phyloP scores from a whole-genome alignment of 2,888 invertebrate genomes.

The Omphaloscelis lunosa region DNA sequence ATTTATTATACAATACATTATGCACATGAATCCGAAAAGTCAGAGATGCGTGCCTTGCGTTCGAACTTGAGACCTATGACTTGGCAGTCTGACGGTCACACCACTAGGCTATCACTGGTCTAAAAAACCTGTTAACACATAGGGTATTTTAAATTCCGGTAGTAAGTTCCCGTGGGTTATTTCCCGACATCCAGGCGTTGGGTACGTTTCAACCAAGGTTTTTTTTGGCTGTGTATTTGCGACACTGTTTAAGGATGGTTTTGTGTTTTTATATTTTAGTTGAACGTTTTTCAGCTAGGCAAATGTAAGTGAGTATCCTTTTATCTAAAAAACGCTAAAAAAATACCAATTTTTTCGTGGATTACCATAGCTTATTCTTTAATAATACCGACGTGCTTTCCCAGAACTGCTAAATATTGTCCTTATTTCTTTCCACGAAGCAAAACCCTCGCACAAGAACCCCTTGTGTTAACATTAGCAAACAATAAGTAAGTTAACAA shows the following conservation, averaged over 20 bases:
- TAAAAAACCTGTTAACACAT: no score
- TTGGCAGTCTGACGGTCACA: no score
- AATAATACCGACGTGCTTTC: background rate
- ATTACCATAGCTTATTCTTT: constrained; percentile 2
- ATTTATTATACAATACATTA: no score
- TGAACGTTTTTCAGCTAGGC: background rate
- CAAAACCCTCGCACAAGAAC: constrained; percentile 13
- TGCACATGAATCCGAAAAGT: no score
- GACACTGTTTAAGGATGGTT: background rate
- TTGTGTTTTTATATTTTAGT: background rate
- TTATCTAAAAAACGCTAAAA: constrained; percentile 11
- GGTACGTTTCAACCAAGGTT: background rate
- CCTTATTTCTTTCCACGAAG: background rate
- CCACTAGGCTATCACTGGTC: no score
- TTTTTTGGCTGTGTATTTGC: constrained; percentile 12
- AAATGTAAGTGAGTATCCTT: constrained; percentile 1
- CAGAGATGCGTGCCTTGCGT: no score
- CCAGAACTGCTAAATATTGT: background rate
- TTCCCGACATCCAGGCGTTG: background rate
- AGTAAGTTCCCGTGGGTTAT: no score
- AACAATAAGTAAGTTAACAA: constrained; percentile 57
- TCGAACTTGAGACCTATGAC: no score
- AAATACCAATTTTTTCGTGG: background rate
- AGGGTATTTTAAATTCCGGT: no score
- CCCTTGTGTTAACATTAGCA: constrained; percentile 44